phyloP scores from a whole-genome alignment of 2,113 vertebrate genomes.

The Panurus biarmicus region DNA sequence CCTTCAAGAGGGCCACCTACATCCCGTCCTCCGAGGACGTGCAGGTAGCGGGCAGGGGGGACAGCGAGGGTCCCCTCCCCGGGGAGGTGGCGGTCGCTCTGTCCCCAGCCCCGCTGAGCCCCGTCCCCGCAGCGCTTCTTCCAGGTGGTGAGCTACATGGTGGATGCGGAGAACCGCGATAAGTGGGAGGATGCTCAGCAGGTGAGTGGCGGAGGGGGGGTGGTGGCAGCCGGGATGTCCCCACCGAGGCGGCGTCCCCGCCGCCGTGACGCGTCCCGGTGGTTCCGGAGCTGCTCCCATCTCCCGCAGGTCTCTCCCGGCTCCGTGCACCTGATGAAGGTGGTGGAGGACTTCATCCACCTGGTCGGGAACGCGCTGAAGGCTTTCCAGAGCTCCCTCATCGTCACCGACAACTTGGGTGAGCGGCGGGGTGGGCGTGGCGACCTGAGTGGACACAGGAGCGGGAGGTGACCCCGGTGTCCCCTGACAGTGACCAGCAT shows the following conservation, averaged over 20 bases:
- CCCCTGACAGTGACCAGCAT: constrained; percentile 86
- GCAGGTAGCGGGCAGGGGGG: constrained; percentile 75
- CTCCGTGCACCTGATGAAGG: constrained; percentile 89
- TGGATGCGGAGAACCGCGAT: constrained; percentile 89
- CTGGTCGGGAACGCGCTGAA: constrained; percentile 86
- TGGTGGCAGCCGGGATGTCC: fast-evolving
- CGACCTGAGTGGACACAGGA: fast-evolving
- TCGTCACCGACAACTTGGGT: constrained; percentile 96
- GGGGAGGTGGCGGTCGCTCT: background rate
- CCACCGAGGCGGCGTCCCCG: background rate
- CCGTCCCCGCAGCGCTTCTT: constrained; percentile 86
- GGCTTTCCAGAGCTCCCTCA: constrained; percentile 94
- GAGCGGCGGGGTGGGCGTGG: background rate
- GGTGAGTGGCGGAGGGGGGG: constrained; percentile 61
- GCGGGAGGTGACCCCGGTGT: background rate
- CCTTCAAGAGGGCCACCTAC: constrained; percentile 99
- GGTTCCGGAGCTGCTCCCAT: background rate
- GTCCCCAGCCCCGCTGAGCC: background rate
- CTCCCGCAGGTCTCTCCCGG: constrained; percentile 84
- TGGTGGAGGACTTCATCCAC: constrained; percentile 98
- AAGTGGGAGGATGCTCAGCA: constrained; percentile 97
- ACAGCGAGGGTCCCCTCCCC: background rate
- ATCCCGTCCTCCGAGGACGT: constrained; percentile 92
- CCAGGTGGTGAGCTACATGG: constrained; percentile 96
- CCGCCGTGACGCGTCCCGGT: fast-evolving